These are phyloP conservation scores for Catostylus mosaicus DNA, from an alignment of 30 jellyfish, hydroid and myxozoan genomes.

Conservation along the genomic window DNA sequence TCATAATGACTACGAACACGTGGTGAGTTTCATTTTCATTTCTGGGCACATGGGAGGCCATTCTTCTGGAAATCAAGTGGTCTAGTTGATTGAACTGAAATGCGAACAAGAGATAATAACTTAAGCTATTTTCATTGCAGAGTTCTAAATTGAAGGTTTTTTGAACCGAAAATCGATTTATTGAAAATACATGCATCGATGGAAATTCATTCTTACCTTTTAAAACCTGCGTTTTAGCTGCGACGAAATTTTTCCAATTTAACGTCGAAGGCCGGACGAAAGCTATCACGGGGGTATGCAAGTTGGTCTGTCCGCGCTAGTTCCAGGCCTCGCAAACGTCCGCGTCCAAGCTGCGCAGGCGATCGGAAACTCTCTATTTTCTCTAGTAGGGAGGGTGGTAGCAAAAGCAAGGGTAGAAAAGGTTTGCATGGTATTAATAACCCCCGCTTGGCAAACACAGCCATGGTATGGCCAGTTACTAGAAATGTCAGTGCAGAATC, in stretches of 20 bases:
- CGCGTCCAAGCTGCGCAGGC: constrained; percentile 2
- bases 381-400: too few species aligned
- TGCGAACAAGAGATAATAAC: neutral
- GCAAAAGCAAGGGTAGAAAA: too few species aligned
- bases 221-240: neutral
- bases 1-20: neutral
- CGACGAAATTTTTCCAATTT: neutral
- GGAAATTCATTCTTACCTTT: neutral
- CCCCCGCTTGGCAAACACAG: too few species aligned
- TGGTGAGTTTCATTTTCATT: neutral
- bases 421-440: too few species aligned
- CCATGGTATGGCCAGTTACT: too few species aligned
- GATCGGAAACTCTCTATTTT: constrained; percentile 9
- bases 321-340: constrained; percentile 11
- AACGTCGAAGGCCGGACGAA: neutral
- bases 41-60: neutral
- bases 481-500: too few species aligned
- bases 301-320: neutral
- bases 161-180: neutral
- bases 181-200: neutral
- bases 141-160: neutral
- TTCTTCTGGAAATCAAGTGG: too few species aligned
- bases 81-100: too few species aligned
- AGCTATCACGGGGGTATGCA: neutral
- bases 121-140: neutral